Evolutionary conservation across 1,140 invertebrate species (phyloP), one percentile per base, ranked within the genome.

Genomic region (Aleiodes sp.): DNA sequence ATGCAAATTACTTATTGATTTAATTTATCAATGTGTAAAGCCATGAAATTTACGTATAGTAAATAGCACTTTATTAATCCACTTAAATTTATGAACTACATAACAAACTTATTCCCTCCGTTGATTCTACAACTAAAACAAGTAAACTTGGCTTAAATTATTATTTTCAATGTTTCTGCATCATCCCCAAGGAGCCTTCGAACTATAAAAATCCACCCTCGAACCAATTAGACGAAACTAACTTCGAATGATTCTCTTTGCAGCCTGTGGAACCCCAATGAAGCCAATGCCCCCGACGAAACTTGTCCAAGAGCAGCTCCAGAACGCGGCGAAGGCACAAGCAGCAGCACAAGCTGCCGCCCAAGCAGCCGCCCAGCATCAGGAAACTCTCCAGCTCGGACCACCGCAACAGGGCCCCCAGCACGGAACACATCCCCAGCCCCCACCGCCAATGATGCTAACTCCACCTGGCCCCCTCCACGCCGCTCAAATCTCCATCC

Each of bases 281-380:
- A 90, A 92, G 77, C 92, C 92, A 9, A 92, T 93, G 90, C 89
- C 92, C 64, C 92, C 92, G 33, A 92, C 92, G 28, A 94, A 94
- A 76, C 90, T 93, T 87, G 88, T 93, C 2, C 84, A 85, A 64
- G 90, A 90, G 33, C 92, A 92, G 33, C 80, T 93, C 21, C 88
- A 86, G 14, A 86, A 84, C 16, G 83, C 82, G 0, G 84, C 83
- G 6, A 84, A 85, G 26, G 84, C 83, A 2, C 83, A 85, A 26
- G 84, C 84, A 0, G 83, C 84, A 0, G 84, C 82, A 1, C 82
- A 83, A 41, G 82, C 82, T 0, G 85, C 84, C 1, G 84, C 84
- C 2, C 78, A 79, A 61, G 82, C 82, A 4, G 84, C 82, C 1
- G 81, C 68, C 2, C 84, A 86, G 21, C 84, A 86, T 65, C 85